phyloP scores from a whole-genome alignment of 2,888 invertebrate species.

The Drosophila heteroneura region DNA sequence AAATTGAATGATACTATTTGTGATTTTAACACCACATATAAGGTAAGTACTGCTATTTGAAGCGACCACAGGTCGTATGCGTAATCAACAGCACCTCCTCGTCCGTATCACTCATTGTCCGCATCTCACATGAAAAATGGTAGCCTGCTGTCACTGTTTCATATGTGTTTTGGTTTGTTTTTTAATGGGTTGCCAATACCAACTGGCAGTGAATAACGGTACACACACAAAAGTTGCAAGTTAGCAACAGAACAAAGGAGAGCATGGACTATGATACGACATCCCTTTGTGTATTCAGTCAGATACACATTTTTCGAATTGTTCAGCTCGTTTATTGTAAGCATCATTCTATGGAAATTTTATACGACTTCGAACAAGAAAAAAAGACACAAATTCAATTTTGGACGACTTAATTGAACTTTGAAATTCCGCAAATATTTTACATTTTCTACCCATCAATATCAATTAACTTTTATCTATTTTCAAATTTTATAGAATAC shows the following conservation, averaged over 20 bases:
- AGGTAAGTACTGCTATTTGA: conserved; percentile 71
- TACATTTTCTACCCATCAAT: neutral
- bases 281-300: conserved; percentile 14
- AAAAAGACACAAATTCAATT: neutral
- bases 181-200: conserved; percentile 56
- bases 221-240: conserved; percentile 18
- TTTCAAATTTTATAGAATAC: neutral
- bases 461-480: neutral
- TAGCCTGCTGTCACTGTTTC: conserved; percentile 21
- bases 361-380: conserved; percentile 24
- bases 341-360: conserved; percentile 22
- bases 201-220: conserved; percentile 22
- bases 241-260: conserved; percentile 28
- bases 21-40: conserved; percentile 83
- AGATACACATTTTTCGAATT: conserved; percentile 25
- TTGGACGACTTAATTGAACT: neutral
- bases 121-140: conserved; percentile 7
- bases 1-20: conserved; percentile 80
- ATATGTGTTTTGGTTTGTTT: conserved; percentile 36
- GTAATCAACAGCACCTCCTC: neutral
- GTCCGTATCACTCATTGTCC: neutral
- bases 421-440: neutral
- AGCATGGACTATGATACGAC: conserved; percentile 16
- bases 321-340: conserved; percentile 21
- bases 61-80: conserved; percentile 14